Evolutionary conservation across 2,113 vertebrate genomes (phyloP), one percentile per base, ranked within the genome.

Genomic region (Pterocles burchelli): DNA sequence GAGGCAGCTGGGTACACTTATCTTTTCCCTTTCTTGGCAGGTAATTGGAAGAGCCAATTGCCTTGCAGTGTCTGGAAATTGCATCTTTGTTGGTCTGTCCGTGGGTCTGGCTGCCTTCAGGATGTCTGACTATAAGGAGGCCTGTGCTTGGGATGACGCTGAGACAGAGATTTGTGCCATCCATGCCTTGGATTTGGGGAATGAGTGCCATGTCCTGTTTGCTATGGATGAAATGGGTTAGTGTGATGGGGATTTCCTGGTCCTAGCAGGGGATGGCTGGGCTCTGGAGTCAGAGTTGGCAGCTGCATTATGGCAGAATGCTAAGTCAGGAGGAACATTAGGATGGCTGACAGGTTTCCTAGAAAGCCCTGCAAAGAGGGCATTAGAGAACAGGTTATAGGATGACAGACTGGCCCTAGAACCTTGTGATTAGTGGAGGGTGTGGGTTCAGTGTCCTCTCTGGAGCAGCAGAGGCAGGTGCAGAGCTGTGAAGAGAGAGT

Each of bases 171-270:
- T 99, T 29, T 98, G 97, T 48, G 97, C 94, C 81, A 84, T 99
- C 95, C 96, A 54, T 26, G 97, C 97, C 82, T 97, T 82, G 3
- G 91, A 95, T 49, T n/a, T 98, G 76, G 96, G 97, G 67, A 97
- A 79, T 2, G 90, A 87, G 7, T 38, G 76, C 48, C 98, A 98
- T 3, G 80, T 98, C 46, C 90, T 99, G 13, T 94, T 97, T 63
- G 96, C 98, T 25, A 88, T 99, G 95, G 99, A 99, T 98, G 98
- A 99, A 79, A 98, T 98, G 97, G 99, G 99, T 99, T 92, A 43
- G 81, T 70, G 46, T 77, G 65, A 28, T 0, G 0, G 38, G 24
- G 61, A 19, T 71, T 73, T 78, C 68, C 28, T 73, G 28, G 49
- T 19, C 17, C 16, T 43, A 2, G 5, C 18, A 16, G 33, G 43